A percentile compares a stretch with the other conserved stretches of the same genome.
phyloP scores from a whole-genome alignment of 2,888 invertebrate genomes.

The Aspidapion aeneum region DNA sequence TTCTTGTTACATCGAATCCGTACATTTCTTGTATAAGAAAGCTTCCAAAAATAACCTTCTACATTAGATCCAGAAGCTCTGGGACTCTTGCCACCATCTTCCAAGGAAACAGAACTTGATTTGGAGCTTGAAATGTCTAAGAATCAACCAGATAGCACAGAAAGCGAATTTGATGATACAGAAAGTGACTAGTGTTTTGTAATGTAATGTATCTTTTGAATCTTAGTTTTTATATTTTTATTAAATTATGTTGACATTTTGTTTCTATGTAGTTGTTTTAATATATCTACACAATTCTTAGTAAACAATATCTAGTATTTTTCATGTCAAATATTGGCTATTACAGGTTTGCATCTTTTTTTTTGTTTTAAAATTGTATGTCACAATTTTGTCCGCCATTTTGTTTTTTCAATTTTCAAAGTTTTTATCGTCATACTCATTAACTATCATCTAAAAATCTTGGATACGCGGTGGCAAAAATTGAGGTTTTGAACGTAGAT shows the following conservation, averaged over 20 bases:
- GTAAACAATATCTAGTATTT: background rate
- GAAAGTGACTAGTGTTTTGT: background rate
- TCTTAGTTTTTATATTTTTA: background rate
- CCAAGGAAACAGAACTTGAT: background rate
- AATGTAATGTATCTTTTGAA: background rate
- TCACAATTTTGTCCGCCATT: background rate
- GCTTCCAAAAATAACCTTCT: background rate
- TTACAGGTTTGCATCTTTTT: background rate
- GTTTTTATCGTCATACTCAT: background rate
- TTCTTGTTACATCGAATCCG: conserved; percentile 6
- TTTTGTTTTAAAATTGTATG: background rate
- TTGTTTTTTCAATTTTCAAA: background rate
- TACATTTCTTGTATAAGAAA: background rate
- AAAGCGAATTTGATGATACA: background rate
- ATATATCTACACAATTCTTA: background rate
- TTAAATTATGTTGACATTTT: background rate
- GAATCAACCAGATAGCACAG: background rate
- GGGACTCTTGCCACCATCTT: too few species aligned
- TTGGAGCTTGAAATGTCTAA: background rate
- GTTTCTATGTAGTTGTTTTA: background rate
- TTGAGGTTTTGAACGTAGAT: background rate
- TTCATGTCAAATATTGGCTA: background rate
- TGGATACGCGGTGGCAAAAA: background rate
- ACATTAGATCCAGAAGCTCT: background rate
- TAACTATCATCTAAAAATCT: background rate